phyloP scores from a whole-genome alignment of 2,888 invertebrate species.

The Aproaerema taeniolella region DNA sequence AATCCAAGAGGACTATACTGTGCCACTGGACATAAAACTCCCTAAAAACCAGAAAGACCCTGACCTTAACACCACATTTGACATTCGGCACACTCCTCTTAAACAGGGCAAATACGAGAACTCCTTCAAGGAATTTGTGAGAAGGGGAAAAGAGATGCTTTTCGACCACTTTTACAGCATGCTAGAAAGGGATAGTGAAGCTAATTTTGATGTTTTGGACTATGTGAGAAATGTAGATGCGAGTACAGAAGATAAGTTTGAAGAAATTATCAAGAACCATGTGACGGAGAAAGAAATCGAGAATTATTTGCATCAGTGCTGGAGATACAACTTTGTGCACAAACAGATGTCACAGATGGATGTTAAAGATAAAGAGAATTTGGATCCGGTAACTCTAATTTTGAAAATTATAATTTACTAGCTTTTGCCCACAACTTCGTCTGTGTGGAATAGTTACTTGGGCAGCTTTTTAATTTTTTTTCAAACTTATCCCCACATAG shows the following conservation, averaged over 20 bases:
- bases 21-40: slow-evolving; percentile 49
- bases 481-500: too few relatives aligned
- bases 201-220: slow-evolving; percentile 39
- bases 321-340: slow-evolving; percentile 55
- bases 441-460: too few relatives aligned
- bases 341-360: slow-evolving; percentile 27
- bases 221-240: slow-evolving; percentile 52
- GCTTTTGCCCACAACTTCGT: too few relatives aligned
- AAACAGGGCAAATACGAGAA: slow-evolving; percentile 52
- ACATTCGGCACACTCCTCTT: slow-evolving; percentile 45
- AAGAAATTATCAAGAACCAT: slow-evolving; percentile 43
- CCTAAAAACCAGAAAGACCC: slow-evolving; percentile 36
- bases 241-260: slow-evolving; percentile 62
- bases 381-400: slow-evolving; percentile 43
- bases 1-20: slow-evolving; percentile 47
- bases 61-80: slow-evolving; percentile 54
- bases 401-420: neutral
- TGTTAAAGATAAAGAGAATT: slow-evolving; percentile 9
- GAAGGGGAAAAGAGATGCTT: slow-evolving; percentile 54
- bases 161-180: slow-evolving; percentile 49
- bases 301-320: slow-evolving; percentile 59
- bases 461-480: too few relatives aligned
- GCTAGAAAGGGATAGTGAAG: slow-evolving; percentile 30
- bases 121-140: slow-evolving; percentile 57
- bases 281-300: slow-evolving; percentile 58